These are phyloP conservation scores for Chrysolina oricalcia DNA, from an alignment of 2,888 invertebrate species.

Conservation along the genomic window DNA sequence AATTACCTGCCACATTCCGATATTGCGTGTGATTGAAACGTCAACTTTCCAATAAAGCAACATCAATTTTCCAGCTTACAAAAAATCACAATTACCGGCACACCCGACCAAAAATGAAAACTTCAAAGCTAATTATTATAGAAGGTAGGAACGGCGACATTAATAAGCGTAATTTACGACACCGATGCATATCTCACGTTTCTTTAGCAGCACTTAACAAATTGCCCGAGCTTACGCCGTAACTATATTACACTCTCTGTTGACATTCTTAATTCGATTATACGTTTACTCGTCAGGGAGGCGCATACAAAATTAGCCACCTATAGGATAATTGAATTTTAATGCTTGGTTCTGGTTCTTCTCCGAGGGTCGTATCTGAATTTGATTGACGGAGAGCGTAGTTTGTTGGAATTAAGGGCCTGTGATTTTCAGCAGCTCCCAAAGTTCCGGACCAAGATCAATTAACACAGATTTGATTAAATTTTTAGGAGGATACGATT, in stretches of 20 bases:
- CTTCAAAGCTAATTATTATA: constrained; percentile 29
- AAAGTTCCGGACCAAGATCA: too few species aligned
- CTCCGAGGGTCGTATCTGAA: neutral
- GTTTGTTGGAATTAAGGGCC: neutral
- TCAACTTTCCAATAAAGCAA: neutral
- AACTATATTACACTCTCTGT: constrained; percentile 46
- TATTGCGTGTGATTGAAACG: neutral
- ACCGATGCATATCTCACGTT: constrained; percentile 67
- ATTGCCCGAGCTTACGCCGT: constrained; percentile 52
- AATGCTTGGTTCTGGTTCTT: constrained; percentile 5
- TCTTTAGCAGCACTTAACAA: constrained; percentile 63
- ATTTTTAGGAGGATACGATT: too few species aligned
- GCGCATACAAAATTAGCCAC: constrained; percentile 38
- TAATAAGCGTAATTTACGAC: constrained; percentile 65
- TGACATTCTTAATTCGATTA: constrained; percentile 57
- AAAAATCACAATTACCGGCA: constrained; percentile 4
- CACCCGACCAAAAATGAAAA: constrained; percentile 15
- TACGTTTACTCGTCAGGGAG: constrained; percentile 33
- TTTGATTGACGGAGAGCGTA: neutral
- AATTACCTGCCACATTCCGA: too few species aligned
- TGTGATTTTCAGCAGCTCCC: neutral
- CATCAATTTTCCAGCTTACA: neutral
- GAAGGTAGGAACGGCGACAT: constrained; percentile 46
- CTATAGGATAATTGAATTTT: constrained; percentile 25
- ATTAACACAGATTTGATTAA: too few species aligned